phyloP scores from a whole-genome alignment of 2,113 vertebrate species.

The Thamnophis sirtalis region DNA sequence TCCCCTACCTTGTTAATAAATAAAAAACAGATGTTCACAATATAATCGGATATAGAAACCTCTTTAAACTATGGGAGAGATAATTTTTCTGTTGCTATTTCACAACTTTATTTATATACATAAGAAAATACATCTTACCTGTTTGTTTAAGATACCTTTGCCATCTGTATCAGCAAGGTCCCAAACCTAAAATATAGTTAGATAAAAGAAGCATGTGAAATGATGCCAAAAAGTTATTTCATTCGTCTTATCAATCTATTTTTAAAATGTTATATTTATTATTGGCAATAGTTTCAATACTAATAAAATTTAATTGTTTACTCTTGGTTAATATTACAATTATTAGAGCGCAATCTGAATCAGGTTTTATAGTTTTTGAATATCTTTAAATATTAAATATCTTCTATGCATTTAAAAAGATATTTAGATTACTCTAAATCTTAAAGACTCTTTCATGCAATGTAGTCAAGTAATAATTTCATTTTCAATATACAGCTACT shows the following conservation, averaged over 20 bases:
- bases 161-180: conserved; percentile 93
- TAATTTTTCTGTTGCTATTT: background rate
- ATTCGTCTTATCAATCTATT: background rate
- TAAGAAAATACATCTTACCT: conserved; percentile 72
- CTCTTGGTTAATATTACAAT: background rate
- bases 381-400: background rate
- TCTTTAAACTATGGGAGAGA: background rate
- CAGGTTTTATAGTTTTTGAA: background rate
- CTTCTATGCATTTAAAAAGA: background rate
- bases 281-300: background rate
- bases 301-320: background rate
- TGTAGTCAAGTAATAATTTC: background rate
- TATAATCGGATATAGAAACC: background rate
- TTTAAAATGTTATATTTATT: background rate
- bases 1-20: background rate
- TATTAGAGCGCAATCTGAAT: background rate
- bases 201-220: conserved; percentile 4
- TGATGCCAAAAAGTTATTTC: background rate
- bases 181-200: conserved; percentile 83
- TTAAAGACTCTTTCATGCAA: background rate
- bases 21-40: background rate
- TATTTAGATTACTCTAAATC: background rate
- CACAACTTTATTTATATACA: background rate
- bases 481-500: background rate
- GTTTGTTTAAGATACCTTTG: conserved; percentile 92